Conservation (phyloP, 2,888 invertebrate genomes). For the Hipparchia semele region DNA sequence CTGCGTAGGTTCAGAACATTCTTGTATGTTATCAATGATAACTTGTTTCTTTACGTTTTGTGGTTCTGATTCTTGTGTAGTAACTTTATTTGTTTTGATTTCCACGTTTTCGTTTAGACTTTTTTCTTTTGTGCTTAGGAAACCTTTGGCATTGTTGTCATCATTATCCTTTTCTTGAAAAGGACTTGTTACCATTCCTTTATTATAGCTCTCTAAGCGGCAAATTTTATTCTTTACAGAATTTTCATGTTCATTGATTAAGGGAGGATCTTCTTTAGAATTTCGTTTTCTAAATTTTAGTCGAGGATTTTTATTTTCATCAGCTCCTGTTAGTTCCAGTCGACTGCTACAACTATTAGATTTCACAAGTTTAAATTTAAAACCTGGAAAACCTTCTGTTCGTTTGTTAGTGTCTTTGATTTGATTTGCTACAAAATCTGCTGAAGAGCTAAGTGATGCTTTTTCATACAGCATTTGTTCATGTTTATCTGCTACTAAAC, state of each 20-base stretch:
- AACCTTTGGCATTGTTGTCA: constrained; percentile 33
- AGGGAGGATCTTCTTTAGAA: constrained; percentile 72
- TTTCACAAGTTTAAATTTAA: constrained; percentile 92
- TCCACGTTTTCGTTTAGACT: constrained; percentile 43
- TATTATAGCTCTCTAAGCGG: constrained; percentile 77
- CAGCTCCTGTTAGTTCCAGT: constrained; percentile 89
- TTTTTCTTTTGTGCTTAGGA: constrained; percentile 42
- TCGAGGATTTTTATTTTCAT: constrained; percentile 77
- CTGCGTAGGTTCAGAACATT: constrained; percentile 48
- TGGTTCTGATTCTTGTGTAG: constrained; percentile 37
- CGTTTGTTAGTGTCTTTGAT: constrained; percentile 60
- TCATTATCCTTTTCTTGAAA: constrained; percentile 65
- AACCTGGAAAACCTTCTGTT: constrained; percentile 82
- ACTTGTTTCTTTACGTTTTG: constrained; percentile 20
- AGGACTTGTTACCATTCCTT: constrained; percentile 73
- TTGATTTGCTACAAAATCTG: constrained; percentile 52
- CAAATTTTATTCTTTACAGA: constrained; percentile 80
- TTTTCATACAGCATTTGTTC: constrained; percentile 60
- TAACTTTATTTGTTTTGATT: constrained; percentile 43
- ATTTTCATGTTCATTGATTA: constrained; percentile 73
- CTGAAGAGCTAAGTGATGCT: constrained; percentile 51
- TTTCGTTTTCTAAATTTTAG: constrained; percentile 68
- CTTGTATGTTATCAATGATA: constrained; percentile 20
- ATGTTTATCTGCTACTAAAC: constrained; percentile 71
- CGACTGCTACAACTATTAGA: constrained; percentile 94